Conservation (phyloP, 2,113 vertebrate genomes). For the Neodon shergylaensis region DNA sequence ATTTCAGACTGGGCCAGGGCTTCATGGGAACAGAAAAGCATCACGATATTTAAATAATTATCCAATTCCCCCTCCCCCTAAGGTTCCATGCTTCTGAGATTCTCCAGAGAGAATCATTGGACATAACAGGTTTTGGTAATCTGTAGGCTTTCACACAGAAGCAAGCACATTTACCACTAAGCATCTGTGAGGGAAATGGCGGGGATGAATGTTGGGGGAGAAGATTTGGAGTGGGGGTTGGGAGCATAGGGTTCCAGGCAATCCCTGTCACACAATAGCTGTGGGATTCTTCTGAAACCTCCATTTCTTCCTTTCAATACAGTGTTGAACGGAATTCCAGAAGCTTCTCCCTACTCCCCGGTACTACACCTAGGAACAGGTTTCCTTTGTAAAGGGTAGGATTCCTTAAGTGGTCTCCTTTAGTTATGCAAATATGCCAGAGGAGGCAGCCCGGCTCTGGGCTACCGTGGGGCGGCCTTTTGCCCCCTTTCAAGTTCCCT, state of each 20-base stretch:
- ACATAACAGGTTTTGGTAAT: background rate
- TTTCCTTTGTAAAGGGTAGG: conserved; percentile 42
- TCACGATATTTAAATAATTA: background rate
- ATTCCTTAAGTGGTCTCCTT: conserved; percentile 55
- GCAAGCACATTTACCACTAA: background rate
- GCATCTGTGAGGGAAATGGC: background rate
- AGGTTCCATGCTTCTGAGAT: background rate
- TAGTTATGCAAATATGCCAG: conserved; percentile 60
- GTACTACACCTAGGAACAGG: conserved; percentile 15
- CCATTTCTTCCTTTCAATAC: background rate
- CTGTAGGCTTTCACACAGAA: background rate
- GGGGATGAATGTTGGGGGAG: background rate
- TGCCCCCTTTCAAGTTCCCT: background rate
- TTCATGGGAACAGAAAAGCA: background rate
- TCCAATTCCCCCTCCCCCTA: background rate
- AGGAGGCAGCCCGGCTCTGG: background rate
- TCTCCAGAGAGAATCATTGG: background rate
- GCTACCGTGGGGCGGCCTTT: background rate
- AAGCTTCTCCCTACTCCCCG: background rate
- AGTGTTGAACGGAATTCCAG: background rate
- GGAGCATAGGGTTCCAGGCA: background rate
- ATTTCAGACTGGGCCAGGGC: background rate
- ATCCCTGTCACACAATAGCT: background rate
- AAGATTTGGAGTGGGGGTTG: too few species aligned
- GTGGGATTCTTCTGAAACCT: background rate